Conservation (phyloP, 2,888 invertebrate genomes). For the Ichneumon xanthorius region DNA sequence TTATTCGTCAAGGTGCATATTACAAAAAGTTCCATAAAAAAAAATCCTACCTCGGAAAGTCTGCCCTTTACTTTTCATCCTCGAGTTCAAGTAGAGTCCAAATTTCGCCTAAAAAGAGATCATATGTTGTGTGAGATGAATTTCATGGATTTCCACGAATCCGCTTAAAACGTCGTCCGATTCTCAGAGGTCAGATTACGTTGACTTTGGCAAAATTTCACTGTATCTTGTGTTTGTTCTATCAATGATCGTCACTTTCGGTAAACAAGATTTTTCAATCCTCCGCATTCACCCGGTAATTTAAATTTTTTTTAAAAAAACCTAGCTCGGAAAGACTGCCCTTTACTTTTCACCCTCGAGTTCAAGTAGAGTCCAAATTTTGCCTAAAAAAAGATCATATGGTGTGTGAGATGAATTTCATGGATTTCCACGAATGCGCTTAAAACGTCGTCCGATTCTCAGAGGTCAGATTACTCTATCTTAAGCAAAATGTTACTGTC, state of each 20-base stretch:
- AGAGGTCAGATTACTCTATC: neutral
- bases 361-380: too few species aligned
- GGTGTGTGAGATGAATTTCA: too few species aligned
- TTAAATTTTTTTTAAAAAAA: neutral
- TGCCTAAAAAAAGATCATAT: too few species aligned
- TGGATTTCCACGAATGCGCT: too few species aligned
- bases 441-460: neutral
- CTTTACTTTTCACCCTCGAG: too few species aligned
- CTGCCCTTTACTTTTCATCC: too few species aligned
- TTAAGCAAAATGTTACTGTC: neutral
- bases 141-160: too few species aligned
- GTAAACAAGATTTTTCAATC: conserved; percentile 25
- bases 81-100: too few species aligned
- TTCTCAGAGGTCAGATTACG: neutral
- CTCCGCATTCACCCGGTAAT: conserved; percentile 65
- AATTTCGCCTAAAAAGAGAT: too few species aligned
- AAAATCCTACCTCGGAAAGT: neutral
- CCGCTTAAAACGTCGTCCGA: neutral
- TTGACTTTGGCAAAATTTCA: neutral
- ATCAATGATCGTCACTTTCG: neutral
- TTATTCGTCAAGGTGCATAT: conserved; percentile 33
- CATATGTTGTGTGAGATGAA: too few species aligned
- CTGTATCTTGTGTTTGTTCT: neutral
- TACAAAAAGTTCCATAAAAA: neutral
- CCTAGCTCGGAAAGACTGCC: too few species aligned